Evolutionary conservation across 2,113 vertebrate genomes (phyloP).

Genomic region (Silurus glanis): DNA sequence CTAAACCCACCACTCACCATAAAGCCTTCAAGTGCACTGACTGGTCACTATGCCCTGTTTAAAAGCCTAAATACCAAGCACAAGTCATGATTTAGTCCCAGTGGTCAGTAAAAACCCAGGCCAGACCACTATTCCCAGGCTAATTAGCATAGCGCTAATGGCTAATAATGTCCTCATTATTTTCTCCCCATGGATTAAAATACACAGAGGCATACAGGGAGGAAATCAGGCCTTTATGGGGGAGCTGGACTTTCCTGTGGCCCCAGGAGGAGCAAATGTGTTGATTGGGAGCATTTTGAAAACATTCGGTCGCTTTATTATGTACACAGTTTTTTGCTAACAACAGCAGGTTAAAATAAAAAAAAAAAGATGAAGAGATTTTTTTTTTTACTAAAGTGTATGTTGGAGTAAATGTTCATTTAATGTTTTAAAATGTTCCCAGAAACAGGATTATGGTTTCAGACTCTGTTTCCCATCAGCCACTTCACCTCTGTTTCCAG

Average conservation of each 20-base stretch:
- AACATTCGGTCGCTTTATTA: background rate
- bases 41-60: background rate
- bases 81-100: background rate
- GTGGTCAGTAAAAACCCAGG: slow-evolving; percentile 14
- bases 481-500: too few relatives aligned
- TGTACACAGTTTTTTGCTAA: background rate
- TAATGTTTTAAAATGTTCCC: too few relatives aligned
- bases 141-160: slow-evolving; percentile 13
- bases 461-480: too few relatives aligned
- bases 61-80: background rate
- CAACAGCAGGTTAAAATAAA: background rate
- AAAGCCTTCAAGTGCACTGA: background rate
- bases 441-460: too few relatives aligned
- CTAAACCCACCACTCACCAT: background rate
- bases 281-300: background rate
- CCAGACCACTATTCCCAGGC: slow-evolving; percentile 21
- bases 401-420: background rate
- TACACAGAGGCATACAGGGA: background rate
- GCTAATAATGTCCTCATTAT: slow-evolving; percentile 5
- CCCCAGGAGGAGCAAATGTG: background rate
- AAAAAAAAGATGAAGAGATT: background rate
- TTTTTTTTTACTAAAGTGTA: background rate
- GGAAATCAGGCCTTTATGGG: background rate
- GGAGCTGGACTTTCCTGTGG: background rate
- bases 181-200: background rate